Evolutionary conservation across 2,888 invertebrate genomes (phyloP).

Genomic region (Cryptophagus acutangulus): DNA sequence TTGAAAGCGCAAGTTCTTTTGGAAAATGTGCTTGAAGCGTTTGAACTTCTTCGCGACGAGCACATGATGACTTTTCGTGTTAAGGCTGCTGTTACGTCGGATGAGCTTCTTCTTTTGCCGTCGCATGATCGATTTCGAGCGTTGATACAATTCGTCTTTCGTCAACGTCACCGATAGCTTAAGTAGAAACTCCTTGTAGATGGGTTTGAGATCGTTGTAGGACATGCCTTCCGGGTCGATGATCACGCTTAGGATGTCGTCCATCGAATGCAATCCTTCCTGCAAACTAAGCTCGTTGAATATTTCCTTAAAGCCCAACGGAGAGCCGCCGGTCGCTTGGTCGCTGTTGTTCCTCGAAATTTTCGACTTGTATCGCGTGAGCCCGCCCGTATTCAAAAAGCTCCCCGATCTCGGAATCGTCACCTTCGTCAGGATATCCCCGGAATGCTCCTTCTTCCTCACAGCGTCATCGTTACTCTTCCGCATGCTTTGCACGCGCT

Average conservation of each 20-base stretch:
- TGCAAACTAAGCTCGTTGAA: slow-evolving; percentile 84
- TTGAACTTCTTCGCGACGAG: slow-evolving; percentile 41
- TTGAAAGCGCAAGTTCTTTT: slow-evolving; percentile 51
- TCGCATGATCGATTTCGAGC: slow-evolving; percentile 85
- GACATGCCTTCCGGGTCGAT: slow-evolving; percentile 91
- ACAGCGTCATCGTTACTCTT: slow-evolving; percentile 37
- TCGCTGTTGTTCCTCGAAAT: slow-evolving; percentile 62
- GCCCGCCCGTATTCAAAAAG: slow-evolving; percentile 75
- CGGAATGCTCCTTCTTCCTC: slow-evolving; percentile 56
- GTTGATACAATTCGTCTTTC: slow-evolving; percentile 86
- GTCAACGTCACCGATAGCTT: slow-evolving; percentile 84
- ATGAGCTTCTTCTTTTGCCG: slow-evolving; percentile 70
- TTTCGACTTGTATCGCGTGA: slow-evolving; percentile 70
- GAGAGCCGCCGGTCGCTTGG: slow-evolving; percentile 68
- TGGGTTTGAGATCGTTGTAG: slow-evolving; percentile 85
- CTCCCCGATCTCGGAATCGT: slow-evolving; percentile 82
- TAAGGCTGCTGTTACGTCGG: slow-evolving; percentile 50
- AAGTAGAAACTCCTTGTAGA: slow-evolving; percentile 83
- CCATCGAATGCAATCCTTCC: slow-evolving; percentile 82
- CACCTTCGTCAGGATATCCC: slow-evolving; percentile 80
- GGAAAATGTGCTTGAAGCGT: slow-evolving; percentile 52
- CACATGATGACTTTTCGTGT: slow-evolving; percentile 30
- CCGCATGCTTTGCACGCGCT: slow-evolving; percentile 48
- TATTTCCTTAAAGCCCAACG: slow-evolving; percentile 79
- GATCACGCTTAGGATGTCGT: slow-evolving; percentile 82